These are phyloP conservation scores for Ornithoptera priamus DNA, from an alignment of 2,888 invertebrate genomes.

Conservation along the genomic window DNA sequence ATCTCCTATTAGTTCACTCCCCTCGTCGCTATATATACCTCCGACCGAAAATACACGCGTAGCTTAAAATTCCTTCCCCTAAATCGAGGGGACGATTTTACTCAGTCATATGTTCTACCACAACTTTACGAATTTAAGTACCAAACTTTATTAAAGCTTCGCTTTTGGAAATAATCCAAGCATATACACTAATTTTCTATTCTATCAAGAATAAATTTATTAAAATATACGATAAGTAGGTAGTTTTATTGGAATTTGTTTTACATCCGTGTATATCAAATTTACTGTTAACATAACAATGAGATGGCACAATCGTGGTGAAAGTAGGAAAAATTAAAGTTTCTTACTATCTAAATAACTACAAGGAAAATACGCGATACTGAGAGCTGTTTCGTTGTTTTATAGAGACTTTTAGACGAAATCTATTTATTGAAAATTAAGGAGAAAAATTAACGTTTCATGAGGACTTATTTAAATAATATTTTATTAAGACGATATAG, in stretches of 20 bases:
- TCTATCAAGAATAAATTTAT: background rate
- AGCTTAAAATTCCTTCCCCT: constrained; percentile 17
- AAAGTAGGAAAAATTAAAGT: constrained; percentile 6
- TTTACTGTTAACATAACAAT: background rate
- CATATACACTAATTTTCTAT: background rate
- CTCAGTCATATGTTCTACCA: background rate
- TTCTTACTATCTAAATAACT: background rate
- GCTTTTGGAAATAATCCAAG: no score
- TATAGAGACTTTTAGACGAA: background rate
- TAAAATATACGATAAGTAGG: background rate
- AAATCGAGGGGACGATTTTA: constrained; percentile 17
- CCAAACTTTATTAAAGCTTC: background rate
- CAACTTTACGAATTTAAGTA: background rate
- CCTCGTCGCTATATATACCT: constrained; percentile 62
- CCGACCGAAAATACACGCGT: constrained; percentile 50
- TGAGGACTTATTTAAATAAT: no score
- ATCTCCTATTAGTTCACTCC: constrained; percentile 67
- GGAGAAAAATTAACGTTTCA: no score
- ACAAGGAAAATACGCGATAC: background rate
- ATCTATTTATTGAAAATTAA: no score
- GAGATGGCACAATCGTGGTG: background rate
- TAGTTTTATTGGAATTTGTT: constrained; percentile 1
- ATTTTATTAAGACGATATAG: no score
- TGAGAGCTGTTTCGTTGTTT: background rate
- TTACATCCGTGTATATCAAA: background rate